Base-by-base conservation (phyloP, 2,797 vertebrate genomes). In the Acanthurus lineatus region DNA sequence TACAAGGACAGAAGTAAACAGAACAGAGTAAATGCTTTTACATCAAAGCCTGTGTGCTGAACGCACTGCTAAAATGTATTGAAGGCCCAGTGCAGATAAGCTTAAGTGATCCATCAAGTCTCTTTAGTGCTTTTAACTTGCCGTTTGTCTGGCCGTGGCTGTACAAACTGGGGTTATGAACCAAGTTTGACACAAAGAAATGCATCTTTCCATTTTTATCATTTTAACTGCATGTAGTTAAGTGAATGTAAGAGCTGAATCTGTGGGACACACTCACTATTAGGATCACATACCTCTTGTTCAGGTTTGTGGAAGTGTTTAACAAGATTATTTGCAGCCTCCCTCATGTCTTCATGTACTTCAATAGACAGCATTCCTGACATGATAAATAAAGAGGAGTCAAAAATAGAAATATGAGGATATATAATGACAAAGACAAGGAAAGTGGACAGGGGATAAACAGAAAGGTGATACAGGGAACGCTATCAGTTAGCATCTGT, bases 291-390 rank as follows among this genome's bases (percentile, higher is more conserved):
- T 94, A 98, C 98, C 98, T 99, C 98, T 92, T 98, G 99, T 81
- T 99, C 98, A 10, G 97, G 97, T 90, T 99, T 99, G 93, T 99
- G 98, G 75, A 99, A 99, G 86, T 99, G 97, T 84, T 99, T 99
- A 48, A 99, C 96, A 25, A 99, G 98, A 90, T 97, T 99, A 89
- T 99, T 99, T 53, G 98, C 97, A 0, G 97, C 96, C 93, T 99
- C 98, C 76, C 98, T 97, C 1, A 99, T 96, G 81, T 97, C 97
- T 91, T 99, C 98, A 81, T 99, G 98, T 52, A 99, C 98, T 91
- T 99, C 97, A 25, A 95, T 96, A 0, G 97, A 92, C 17, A 94
- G 96, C 82, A 97, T 96, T 86, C 97, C 98, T 99, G 92, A 71
- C 6, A 57, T 61, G 52, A 85, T 14, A 68, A 73, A 81, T 16